These are phyloP conservation scores for Drosophila grimshawi DNA, from an alignment of 1,140 invertebrate genomes.

Conservation along the genomic window DNA sequence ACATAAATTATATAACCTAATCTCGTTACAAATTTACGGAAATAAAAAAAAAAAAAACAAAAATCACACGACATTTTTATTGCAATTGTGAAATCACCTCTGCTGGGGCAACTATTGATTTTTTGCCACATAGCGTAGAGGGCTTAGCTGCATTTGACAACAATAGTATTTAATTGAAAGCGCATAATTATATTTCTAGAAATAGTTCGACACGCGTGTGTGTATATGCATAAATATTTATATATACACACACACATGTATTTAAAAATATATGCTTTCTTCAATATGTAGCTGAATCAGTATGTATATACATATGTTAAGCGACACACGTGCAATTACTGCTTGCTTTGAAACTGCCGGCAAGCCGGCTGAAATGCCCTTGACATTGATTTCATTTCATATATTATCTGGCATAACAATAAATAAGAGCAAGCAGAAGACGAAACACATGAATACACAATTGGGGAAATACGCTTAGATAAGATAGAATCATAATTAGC, in stretches of 20 bases:
- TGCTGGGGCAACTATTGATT: conserved; percentile 9
- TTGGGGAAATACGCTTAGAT: neutral
- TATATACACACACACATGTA: conserved; percentile 3
- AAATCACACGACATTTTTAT: conserved; percentile 20
- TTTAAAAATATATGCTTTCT: neutral
- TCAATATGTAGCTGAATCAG: neutral
- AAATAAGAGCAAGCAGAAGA: neutral
- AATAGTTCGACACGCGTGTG: neutral
- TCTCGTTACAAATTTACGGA: conserved; percentile 46
- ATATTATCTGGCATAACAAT: neutral
- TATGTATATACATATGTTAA: conserved; percentile 8
- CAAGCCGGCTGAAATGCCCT: conserved; percentile 24
- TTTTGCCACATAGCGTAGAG: neutral
- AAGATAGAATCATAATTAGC: neutral
- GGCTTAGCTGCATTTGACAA: neutral
- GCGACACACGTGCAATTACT: conserved; percentile 18
- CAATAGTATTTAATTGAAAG: neutral
- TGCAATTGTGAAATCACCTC: conserved; percentile 21
- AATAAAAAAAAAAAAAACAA: conserved; percentile 33
- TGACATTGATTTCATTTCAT: conserved; percentile 34
- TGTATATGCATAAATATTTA: neutral
- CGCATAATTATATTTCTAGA: neutral
- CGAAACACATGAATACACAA: neutral
- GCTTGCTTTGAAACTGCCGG: conserved; percentile 15
- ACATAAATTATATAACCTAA: conserved; percentile 58